Evolutionary conservation across 2,113 vertebrate species (phyloP).

Genomic region (Callipepla californica): DNA sequence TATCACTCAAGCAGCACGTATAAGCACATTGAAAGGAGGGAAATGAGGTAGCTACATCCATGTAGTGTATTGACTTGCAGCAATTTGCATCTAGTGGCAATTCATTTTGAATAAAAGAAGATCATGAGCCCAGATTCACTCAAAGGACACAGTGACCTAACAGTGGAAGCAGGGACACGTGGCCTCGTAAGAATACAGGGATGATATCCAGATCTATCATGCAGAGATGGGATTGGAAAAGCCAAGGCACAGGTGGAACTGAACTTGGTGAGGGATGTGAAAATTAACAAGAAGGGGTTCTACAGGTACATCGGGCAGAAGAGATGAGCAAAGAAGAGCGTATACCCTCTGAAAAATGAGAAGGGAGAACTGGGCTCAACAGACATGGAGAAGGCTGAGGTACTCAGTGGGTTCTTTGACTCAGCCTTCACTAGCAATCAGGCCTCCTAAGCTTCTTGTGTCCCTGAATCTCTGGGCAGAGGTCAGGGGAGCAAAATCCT

Average conservation of each 20-base stretch:
- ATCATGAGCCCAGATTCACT: not conserved
- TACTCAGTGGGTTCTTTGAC: not conserved
- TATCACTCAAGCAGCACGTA: slow-evolving; percentile 43
- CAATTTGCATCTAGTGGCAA: not conserved
- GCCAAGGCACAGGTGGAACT: not conserved
- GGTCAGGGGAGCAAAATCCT: not conserved
- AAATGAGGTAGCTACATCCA: slow-evolving; percentile 18
- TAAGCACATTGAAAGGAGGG: slow-evolving; percentile 11
- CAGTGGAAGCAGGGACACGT: not conserved
- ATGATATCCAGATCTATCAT: not conserved
- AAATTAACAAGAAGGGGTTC: not conserved
- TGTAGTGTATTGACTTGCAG: slow-evolving; percentile 26
- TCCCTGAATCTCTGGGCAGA: not conserved
- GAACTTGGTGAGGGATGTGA: not conserved
- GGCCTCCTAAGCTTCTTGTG: not conserved
- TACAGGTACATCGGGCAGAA: not conserved
- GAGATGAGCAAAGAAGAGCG: not conserved
- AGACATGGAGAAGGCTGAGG: not conserved
- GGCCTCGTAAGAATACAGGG: not conserved
- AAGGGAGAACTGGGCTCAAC: not conserved
- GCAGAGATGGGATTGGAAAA: not conserved
- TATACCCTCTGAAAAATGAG: not conserved
- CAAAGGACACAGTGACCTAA: not conserved
- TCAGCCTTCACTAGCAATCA: not conserved
- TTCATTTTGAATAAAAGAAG: slow-evolving; percentile 15